phyloP scores from a whole-genome alignment of 1,140 invertebrate species.

The Harlomillsia oculata region DNA sequence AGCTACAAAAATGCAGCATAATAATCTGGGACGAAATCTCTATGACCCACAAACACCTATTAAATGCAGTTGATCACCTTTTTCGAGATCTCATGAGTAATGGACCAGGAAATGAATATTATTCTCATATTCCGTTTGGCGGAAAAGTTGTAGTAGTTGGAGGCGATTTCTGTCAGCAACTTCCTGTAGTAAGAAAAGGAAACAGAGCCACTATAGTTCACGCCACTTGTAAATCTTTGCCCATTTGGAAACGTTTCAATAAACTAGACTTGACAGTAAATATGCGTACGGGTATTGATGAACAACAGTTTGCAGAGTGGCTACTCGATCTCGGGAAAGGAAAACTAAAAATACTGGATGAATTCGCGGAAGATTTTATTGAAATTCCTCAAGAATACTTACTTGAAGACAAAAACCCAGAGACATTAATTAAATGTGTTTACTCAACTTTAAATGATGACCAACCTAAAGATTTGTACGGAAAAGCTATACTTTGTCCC shows the following conservation, averaged over 20 bases:
- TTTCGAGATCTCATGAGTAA: neutral
- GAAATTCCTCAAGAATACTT: slow-evolving; percentile 19
- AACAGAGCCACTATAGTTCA: slow-evolving; percentile 9
- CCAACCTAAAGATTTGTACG: neutral
- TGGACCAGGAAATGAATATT: no score
- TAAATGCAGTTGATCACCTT: slow-evolving; percentile 1
- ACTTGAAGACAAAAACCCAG: neutral
- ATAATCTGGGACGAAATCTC: slow-evolving; percentile 21
- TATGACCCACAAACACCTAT: neutral
- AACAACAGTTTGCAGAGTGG: neutral
- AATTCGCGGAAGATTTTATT: neutral
- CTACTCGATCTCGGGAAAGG: slow-evolving; percentile 19
- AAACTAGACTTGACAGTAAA: slow-evolving; percentile 3
- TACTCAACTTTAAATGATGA: neutral
- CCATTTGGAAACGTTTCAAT: neutral
- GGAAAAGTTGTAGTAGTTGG: slow-evolving; percentile 18
- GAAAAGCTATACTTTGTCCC: slow-evolving; percentile 4
- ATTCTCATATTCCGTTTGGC: slow-evolving; percentile 13
- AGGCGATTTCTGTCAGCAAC: slow-evolving; percentile 29
- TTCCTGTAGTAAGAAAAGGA: slow-evolving; percentile 24
- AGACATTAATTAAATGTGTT: neutral
- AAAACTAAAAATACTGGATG: neutral
- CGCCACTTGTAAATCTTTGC: neutral
- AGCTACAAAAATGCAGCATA: slow-evolving; percentile 1
- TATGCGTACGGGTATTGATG: slow-evolving; percentile 8